Evolutionary conservation across 2,797 vertebrate species (phyloP).

Genomic region (Alouatta caraya): DNA sequence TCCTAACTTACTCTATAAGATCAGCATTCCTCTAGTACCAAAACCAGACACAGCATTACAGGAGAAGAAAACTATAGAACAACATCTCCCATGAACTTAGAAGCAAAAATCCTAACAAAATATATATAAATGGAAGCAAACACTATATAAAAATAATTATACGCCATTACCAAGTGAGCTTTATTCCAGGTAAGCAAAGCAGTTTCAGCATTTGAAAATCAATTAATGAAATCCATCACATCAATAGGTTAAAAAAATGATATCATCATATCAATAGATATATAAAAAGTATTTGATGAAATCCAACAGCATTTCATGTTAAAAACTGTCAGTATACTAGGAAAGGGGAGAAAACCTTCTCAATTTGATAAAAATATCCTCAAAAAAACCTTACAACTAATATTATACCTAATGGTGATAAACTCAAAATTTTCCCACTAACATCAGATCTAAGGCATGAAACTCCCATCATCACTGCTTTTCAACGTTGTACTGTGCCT

Average conservation of each 20-base stretch:
- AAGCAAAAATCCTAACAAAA: not conserved
- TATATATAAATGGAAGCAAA: not conserved
- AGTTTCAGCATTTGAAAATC: not conserved
- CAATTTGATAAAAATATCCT: not conserved
- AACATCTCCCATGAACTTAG: not conserved
- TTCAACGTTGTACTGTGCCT: not conserved
- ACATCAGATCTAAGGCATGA: not conserved
- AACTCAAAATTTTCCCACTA: not conserved
- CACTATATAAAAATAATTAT: not conserved
- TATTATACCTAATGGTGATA: not conserved
- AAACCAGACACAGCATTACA: not conserved
- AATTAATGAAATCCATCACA: not conserved
- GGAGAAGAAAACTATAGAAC: not conserved
- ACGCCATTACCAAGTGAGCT: not conserved
- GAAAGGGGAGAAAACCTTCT: not conserved
- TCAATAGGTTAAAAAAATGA: not conserved
- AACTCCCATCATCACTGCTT: not conserved
- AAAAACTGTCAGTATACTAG: not conserved
- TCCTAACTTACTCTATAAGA: not conserved
- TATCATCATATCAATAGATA: not conserved
- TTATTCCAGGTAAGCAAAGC: not conserved
- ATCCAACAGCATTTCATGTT: not conserved
- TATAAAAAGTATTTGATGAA: not conserved
- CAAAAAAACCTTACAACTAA: not conserved
- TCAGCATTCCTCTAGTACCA: not conserved